Conservation (phyloP, 2,113 vertebrate species). For the Pan troglodytes region NHGRI_mPanTro3-v2.1_pri NC_072416.2:67743501-67744000, state of each 20-base stretch:
- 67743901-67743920: slow-evolving; percentile 89
- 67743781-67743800: slow-evolving; percentile 89
- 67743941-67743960: slow-evolving; percentile 83
- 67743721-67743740: slow-evolving; percentile 88
- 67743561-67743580: slow-evolving; percentile 47
- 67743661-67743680: slow-evolving; percentile 89
- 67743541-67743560: slow-evolving; percentile 8
- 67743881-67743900: slow-evolving; percentile 91
- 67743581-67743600: not conserved
- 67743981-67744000: slow-evolving; percentile 79
- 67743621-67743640: slow-evolving; percentile 55
- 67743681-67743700: slow-evolving; percentile 87
- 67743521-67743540: not conserved
- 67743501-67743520: not conserved
- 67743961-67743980: slow-evolving; percentile 84
- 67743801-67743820: slow-evolving; percentile 92
- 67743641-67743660: slow-evolving; percentile 88
- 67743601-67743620: slow-evolving; percentile 26
- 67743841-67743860: slow-evolving; percentile 87
- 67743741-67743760: slow-evolving; percentile 89
- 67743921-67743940: slow-evolving; percentile 87
- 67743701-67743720: slow-evolving; percentile 86
- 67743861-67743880: slow-evolving; percentile 84
- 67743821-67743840: slow-evolving; percentile 87
- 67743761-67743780: slow-evolving; percentile 85